Base-by-base conservation (phyloP, 1,140 invertebrate species). In the Pristionchus pacificus region DNA sequence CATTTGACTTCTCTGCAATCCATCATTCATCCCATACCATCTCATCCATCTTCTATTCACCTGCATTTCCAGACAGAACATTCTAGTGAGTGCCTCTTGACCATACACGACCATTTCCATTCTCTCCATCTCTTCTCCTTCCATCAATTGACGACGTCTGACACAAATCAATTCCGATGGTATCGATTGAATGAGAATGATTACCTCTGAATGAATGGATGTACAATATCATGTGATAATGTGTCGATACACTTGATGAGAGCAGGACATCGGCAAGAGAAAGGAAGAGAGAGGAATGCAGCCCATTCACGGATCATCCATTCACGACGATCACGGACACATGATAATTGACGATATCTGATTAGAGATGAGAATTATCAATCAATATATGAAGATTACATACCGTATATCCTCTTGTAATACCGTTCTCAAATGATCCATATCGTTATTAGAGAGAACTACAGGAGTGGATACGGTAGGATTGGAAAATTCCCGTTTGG, bases 321-420 rank as follows among this genome's bases (percentile, higher is more conserved):
- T 58, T 73, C 71, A 2, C 71, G 70, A 2, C 63, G n/a, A 29
- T 73, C 71, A 27, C 72, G 73, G 1, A 73, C 70, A 15, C 71
- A 24, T 13, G 59, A 57, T 2, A 73, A 32, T 32, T 73, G 71
- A 27, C 71, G 71, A 55, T 73, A 73, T 25, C 71, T 73, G 59
- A 3, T 74, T 27, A 3, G n/a, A 13, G 27, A 19, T 24, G 15
- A 65, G 15, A 30, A n/a, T 24, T 27, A 60, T 60, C 19, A 29
- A 14, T 68, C 19, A 6, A 68, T 14, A 24, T 32, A 29, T 15
- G 60, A 28, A 69, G 30, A n/a, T 14, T 19, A 70, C 27, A 25
- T 2, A 73, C 71, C 71, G 2, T 13, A 72, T 30, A 73, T 73
- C 71, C 32, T 73, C 71, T 38, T 73, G 71, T 2, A 73, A 30